These are phyloP conservation scores for Marmota flaviventris DNA, from an alignment of 2,113 vertebrate species.

Conservation along the genomic window DNA sequence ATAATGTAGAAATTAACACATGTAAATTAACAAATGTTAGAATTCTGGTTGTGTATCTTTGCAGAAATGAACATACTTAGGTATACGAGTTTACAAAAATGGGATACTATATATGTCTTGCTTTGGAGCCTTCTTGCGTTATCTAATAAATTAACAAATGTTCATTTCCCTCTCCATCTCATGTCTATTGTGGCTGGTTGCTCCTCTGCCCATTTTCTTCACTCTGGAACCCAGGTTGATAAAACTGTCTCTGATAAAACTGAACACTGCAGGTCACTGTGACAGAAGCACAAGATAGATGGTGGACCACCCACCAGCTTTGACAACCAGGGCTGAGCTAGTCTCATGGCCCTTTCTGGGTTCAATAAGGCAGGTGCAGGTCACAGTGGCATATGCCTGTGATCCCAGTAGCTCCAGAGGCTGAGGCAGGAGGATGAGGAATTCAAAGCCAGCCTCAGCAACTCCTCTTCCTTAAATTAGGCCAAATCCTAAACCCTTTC, in stretches of 20 bases:
- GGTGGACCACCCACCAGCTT: background rate
- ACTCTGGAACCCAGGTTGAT: background rate
- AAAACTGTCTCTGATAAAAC: too few relatives aligned
- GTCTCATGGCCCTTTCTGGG: background rate
- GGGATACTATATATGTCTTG: background rate
- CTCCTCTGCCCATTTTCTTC: background rate
- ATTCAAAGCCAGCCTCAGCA: too few relatives aligned
- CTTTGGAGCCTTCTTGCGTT: background rate
- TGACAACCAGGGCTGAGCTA: background rate
- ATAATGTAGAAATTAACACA: too few relatives aligned
- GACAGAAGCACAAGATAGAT: background rate
- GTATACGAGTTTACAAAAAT: background rate
- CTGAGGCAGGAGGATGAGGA: too few relatives aligned
- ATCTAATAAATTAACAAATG: background rate
- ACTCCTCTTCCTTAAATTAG: too few relatives aligned
- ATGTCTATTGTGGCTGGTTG: background rate
- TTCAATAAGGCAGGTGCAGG: background rate
- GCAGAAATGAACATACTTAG: background rate
- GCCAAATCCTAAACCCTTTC: too few relatives aligned
- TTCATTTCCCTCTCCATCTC: background rate
- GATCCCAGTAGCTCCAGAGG: too few relatives aligned
- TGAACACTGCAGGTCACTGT: background rate
- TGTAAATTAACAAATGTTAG: background rate
- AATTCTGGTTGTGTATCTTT: background rate
- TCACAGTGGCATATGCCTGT: too few relatives aligned